A percentile compares a stretch with the other conserved stretches of the same genome.
Conservation (phyloP, 2,888 invertebrate species). For the Bursaphelenchus okinawaensis region DNA sequence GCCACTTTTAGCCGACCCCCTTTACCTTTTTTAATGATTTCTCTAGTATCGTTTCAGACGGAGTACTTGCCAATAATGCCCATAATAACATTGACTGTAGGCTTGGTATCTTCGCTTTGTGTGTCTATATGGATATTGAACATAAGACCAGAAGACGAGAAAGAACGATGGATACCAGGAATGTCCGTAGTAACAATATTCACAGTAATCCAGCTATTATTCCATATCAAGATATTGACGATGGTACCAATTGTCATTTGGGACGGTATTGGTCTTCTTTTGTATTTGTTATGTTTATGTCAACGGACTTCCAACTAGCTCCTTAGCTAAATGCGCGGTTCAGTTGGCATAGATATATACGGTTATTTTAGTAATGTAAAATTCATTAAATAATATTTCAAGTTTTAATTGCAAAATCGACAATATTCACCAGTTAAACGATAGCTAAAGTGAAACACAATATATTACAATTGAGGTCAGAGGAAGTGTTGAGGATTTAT, state of each 20-base stretch:
- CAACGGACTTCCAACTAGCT: too few species aligned
- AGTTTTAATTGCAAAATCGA: too few species aligned
- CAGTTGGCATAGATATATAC: too few species aligned
- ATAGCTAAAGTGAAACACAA: too few species aligned
- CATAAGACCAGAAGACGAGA: background rate
- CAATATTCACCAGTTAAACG: too few species aligned
- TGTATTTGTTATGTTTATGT: background rate
- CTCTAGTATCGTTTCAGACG: background rate
- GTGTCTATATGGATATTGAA: background rate
- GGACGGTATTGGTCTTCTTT: background rate
- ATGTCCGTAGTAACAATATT: background rate
- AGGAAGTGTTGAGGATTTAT: background rate
- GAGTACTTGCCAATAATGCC: conserved; percentile 4
- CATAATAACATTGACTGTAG: background rate
- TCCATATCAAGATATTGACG: background rate
- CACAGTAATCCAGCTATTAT: background rate
- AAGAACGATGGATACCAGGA: background rate
- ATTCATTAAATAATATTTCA: too few species aligned
- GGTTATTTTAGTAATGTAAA: too few species aligned
- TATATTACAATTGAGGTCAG: background rate
- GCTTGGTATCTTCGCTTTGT: background rate
- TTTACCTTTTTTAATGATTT: background rate
- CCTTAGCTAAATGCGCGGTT: too few species aligned
- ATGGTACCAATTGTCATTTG: background rate
- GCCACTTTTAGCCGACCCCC: too few species aligned